A percentile compares a stretch with the other conserved stretches of the same genome.
phyloP scores from a whole-genome alignment of 2,797 vertebrate genomes.

The Chaetodon trifasciatus region DNA sequence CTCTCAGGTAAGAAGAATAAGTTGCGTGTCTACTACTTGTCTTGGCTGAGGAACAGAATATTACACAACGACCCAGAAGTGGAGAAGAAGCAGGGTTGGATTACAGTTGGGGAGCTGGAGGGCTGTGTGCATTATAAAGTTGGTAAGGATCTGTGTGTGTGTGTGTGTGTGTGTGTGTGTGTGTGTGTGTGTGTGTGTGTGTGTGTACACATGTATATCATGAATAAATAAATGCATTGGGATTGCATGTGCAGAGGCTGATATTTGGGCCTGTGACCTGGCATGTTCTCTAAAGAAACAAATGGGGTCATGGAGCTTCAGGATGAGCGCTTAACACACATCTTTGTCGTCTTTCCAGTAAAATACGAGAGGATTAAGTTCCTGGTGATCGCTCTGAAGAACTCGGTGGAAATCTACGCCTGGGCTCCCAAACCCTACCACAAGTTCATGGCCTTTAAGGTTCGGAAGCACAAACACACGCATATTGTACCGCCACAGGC shows the following conservation, averaged over 20 bases:
- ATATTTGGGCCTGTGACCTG: neutral
- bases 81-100: slow-evolving; percentile 99
- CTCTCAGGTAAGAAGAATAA: slow-evolving; percentile 96
- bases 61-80: slow-evolving; percentile 98
- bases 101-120: slow-evolving; percentile 96
- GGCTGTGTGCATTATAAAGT: slow-evolving; percentile 99
- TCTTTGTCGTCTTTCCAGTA: slow-evolving; percentile 79
- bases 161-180: neutral
- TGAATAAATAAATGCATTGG: neutral
- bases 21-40: slow-evolving; percentile 97
- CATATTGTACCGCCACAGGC: neutral
- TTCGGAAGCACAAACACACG: slow-evolving; percentile 16
- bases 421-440: slow-evolving; percentile 97
- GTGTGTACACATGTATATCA: neutral
- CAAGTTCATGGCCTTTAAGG: slow-evolving; percentile 98
- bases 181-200: neutral
- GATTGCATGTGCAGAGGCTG: neutral
- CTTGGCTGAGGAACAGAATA: slow-evolving; percentile 98
- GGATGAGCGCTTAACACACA: neutral
- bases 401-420: slow-evolving; percentile 93
- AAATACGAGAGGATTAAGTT: slow-evolving; percentile 96
- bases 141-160: slow-evolving; percentile 82
- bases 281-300: neutral
- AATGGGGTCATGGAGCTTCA: neutral
- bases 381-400: slow-evolving; percentile 93